Evolutionary conservation across 2,113 vertebrate species (phyloP).

Genomic region (Rallus limicola): DNA sequence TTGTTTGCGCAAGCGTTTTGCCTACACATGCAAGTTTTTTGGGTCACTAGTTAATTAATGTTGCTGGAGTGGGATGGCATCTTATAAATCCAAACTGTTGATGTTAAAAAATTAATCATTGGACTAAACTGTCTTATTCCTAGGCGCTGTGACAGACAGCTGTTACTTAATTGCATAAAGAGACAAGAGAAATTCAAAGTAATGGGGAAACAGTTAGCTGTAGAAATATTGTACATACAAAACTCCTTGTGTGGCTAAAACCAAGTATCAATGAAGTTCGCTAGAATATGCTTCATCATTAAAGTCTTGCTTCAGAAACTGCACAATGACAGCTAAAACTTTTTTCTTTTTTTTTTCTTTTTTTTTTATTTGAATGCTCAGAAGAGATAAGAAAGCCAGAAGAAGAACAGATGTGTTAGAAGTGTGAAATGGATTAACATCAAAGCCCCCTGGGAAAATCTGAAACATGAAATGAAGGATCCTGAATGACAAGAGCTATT

Average conservation of each 20-base stretch:
- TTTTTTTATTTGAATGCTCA: slow-evolving; percentile 72
- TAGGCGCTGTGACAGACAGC: background rate
- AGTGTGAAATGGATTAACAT: slow-evolving; percentile 84
- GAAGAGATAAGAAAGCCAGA: slow-evolving; percentile 78
- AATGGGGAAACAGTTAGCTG: background rate
- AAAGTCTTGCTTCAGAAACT: slow-evolving; percentile 67
- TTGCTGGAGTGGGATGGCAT: background rate
- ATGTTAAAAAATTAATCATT: background rate
- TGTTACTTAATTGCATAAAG: background rate
- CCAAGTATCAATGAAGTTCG: slow-evolving; percentile 40
- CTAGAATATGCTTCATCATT: slow-evolving; percentile 64
- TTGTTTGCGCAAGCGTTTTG: background rate
- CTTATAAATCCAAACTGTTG: background rate
- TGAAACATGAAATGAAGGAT: slow-evolving; percentile 80
- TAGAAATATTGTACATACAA: background rate
- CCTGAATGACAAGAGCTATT: slow-evolving; percentile 82
- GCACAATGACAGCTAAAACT: slow-evolving; percentile 68
- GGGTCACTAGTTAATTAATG: background rate
- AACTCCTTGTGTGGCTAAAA: slow-evolving; percentile 34
- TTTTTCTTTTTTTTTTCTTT: slow-evolving; percentile 7
- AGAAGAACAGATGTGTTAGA: slow-evolving; percentile 82
- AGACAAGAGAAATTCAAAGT: background rate
- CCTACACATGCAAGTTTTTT: background rate
- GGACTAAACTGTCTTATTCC: background rate
- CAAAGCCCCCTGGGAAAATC: slow-evolving; percentile 80